Evolutionary conservation across 2,888 invertebrate genomes (phyloP), one percentile per base, ranked within the genome.

Genomic region (Dorcus hopei): DNA sequence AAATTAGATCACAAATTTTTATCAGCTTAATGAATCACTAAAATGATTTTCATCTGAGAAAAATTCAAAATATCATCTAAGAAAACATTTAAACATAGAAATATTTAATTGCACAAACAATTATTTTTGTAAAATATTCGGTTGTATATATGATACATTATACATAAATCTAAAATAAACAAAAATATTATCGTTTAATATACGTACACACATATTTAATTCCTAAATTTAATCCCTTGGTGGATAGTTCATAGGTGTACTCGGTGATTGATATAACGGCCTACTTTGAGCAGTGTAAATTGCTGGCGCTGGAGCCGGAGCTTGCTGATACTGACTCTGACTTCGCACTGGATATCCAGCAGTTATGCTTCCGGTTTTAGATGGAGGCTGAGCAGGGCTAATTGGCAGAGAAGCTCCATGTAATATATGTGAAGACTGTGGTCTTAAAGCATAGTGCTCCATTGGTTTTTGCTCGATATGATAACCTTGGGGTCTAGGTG

Each of bases 271-370:
- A 65, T 78, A 79, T 55, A 78, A 58, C 1, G 78, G 76, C 39
- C 78, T 68, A 58, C 71, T 75, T 58, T 77, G 78, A 8, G 77
- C 68, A 2, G 78, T 78, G 57, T 78, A 78, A 48, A 78, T 59
- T 1, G 77, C 72, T 26, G 77, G 68, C 7, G 72, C 71, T 1
- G 73, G 66, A 4, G 75, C 71, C 19, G 71, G 71, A 23, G 67
- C 69, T 57, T 72, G 75, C 56, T 77, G 75, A 51, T 77, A 74
- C 57, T 78, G 83, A 63, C 84, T 83, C 60, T 84, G 83, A 56
- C 86, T 85, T 63, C 90, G 85, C 1, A 91, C 89, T 0, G 92
- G 91, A 81, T 92, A 93, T 2, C 92, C 92, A 60, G 91, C 88
- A 0, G 91, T 90, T 61, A 93, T 93, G 70, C 91, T 89, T 60